Base-by-base conservation (phyloP, 1,140 invertebrate genomes). In the Scylla paramamosain region DNA sequence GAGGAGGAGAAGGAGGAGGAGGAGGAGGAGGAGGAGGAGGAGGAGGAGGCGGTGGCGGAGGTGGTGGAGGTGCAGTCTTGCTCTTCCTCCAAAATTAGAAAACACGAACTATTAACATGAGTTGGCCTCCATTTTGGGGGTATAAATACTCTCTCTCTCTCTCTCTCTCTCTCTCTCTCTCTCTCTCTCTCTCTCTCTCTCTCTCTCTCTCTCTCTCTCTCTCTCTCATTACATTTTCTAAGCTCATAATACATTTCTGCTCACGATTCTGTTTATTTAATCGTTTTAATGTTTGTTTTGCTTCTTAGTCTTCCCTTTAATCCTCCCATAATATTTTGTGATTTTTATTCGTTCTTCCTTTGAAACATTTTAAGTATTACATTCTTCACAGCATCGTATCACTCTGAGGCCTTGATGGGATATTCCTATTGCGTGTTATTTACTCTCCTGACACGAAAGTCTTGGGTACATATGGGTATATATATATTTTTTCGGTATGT, bases 131-230 rank as follows among this genome's bases (percentile, higher is more conserved):
- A 77, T 77, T 77, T 77, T 77, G 67, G 20, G n/a, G 67, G 25
- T 77, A 77, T 77, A n/a, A 77, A 77, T 77, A 77, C 20, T 29
- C 31, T 29, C 89, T 59, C 46, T 91, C 89, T 89, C 87, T 89
- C 87, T 89, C 45, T 89, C 87, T 89, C 87, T 89, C 87, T 89
- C 87, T 89, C 89, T 59, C 89, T 91, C 46, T 59, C 89, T 67
- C 89, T 59, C 89, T 59, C 46, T 91, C 67, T 77, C 67, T 77
- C 67, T 77, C 67, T 77, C 67, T 77, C 67, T 77, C 67, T 77
- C 67, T 77, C 67, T 77, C 67, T 77, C 67, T 25, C 48, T 52
- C 48, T 77, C 67, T 77, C 67, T 77, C 67, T 77, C 67, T 77
- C 67, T 77, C 67, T 77, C 25, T 77, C 67, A n/a, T 20, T n/a